Base-by-base conservation (phyloP, 2,797 vertebrate genomes). In the Sebastes ruberrimus region DNA sequence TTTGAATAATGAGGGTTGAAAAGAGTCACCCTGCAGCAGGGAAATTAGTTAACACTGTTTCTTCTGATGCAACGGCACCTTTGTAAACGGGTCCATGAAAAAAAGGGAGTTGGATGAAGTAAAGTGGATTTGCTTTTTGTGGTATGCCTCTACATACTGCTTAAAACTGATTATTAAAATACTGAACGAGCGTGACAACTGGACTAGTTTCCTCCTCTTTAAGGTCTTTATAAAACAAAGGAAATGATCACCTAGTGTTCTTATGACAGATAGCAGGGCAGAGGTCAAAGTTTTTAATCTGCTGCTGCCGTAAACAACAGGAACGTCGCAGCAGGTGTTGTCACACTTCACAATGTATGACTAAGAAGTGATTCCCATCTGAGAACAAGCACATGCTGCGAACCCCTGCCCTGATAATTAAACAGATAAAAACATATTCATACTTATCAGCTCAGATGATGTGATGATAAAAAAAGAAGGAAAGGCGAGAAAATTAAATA, bases 1-100 rank as follows among this genome's bases (percentile, higher is more conserved):
- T 77, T 74, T 86, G 84, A 88, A 90, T 87, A 77, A 91, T 86
- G 78, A 90, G 71, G 69, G 55, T 76, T 85, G 85, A 86, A 85
- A 83, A 86, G 63, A 81, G 64, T 84, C 68, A 55, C 71, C 88
- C 80, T 22, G 59, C 42, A 81, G 87, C 27, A 57, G 77, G 62
- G 69, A 64, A 81, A 72, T 76, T 11, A 76, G 81, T 80, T 77
- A 75, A 53, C 64, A n/a, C 13, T 16, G 71, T 62, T 81, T 76
- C 67, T 52, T 49, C 33, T 33, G 72, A 73, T 72, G 62, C 65
- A 65, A 23, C n/a, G 42, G 46, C 5, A 13, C 16, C 27, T 55
- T 46, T n/a, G 13, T 25, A 74, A 81, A 82, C 11, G 46, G 25
- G 38, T 73, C 49, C 13, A 14, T 65, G 46, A 74, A 67, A 79